Evolutionary conservation across 2,888 invertebrate genomes (phyloP).

Genomic region (Spisula solida): DNA sequence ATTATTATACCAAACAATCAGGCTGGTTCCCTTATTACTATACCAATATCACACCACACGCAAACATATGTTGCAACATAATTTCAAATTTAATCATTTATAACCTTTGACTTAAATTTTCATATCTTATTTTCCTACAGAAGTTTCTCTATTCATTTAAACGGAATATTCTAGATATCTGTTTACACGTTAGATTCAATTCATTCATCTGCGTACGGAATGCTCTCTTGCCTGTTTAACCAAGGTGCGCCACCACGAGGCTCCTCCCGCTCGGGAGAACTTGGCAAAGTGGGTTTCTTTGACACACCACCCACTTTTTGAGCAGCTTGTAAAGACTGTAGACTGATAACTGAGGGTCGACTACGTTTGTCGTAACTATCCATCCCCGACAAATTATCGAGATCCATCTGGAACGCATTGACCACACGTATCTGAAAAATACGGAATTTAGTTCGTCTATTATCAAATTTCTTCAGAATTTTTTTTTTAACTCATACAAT

Average conservation of each 20-base stretch:
- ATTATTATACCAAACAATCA: too few relatives aligned
- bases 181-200: neutral
- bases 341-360: constrained; percentile 86
- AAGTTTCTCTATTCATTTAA: neutral
- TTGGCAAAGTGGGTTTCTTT: constrained; percentile 82
- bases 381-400: constrained; percentile 80
- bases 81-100: neutral
- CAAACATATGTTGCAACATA: neutral
- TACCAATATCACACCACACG: neutral
- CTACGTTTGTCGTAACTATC: constrained; percentile 89
- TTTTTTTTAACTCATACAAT: neutral
- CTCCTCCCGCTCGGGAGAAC: constrained; percentile 84
- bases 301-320: constrained; percentile 78
- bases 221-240: constrained; percentile 84
- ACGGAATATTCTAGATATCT: constrained; percentile 36
- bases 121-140: neutral
- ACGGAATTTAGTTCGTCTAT: constrained; percentile 14
- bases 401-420: constrained; percentile 95
- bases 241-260: constrained; percentile 76
- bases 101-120: neutral
- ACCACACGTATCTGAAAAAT: constrained; percentile 98
- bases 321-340: constrained; percentile 84
- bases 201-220: constrained; percentile 85
- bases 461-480: neutral
- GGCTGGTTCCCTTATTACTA: too few relatives aligned